phyloP scores from a whole-genome alignment of 2,888 invertebrate genomes.

The Hydrotaea diabolus region DNA sequence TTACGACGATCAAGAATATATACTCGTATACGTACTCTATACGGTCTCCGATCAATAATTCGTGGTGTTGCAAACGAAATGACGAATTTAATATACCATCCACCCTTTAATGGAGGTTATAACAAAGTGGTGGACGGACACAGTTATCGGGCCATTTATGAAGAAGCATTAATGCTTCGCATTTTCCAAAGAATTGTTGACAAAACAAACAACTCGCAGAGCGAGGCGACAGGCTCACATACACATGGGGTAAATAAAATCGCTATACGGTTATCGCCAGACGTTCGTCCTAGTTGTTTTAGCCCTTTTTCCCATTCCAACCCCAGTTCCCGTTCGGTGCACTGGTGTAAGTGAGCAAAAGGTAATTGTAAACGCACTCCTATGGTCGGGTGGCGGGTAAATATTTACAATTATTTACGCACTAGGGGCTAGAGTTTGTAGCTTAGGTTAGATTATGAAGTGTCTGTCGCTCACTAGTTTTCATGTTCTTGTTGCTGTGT shows the following conservation, averaged over 20 bases:
- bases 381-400: background rate
- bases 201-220: background rate
- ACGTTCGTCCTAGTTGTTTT: background rate
- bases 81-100: no score
- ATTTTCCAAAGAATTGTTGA: background rate
- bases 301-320: background rate
- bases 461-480: background rate
- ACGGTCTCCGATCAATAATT: no score
- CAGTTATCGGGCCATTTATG: background rate
- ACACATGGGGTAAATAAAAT: background rate
- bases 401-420: constrained; percentile 29
- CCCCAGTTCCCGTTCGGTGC: background rate
- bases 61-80: no score
- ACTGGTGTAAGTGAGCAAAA: background rate
- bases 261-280: background rate
- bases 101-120: no score
- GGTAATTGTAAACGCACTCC: background rate
- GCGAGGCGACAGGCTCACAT: no score
- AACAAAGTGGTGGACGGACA: background rate
- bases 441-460: background rate
- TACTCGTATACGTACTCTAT: no score
- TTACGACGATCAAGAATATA: no score
- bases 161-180: background rate
- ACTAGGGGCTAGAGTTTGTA: background rate
- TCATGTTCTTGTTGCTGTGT: background rate